Conservation (phyloP, 2,797 vertebrate genomes). For the Buphagus erythrorhynchus region DNA sequence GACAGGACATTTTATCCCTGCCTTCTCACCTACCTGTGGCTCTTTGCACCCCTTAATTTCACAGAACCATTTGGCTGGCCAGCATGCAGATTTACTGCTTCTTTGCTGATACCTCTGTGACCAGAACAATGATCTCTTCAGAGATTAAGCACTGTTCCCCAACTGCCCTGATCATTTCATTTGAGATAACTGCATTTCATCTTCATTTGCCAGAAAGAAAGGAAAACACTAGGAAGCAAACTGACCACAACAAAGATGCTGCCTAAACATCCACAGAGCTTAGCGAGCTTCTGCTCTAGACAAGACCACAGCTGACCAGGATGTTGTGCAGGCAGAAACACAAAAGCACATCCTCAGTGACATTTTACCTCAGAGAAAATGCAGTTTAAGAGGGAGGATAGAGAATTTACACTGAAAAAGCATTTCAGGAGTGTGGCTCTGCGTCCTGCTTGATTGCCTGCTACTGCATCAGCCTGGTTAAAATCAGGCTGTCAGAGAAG, state of each 20-base stretch:
- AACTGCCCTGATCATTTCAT: background rate
- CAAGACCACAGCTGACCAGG: background rate
- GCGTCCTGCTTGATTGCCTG: background rate
- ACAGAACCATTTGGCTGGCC: background rate
- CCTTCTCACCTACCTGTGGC: background rate
- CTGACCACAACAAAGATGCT: background rate
- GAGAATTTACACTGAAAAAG: background rate
- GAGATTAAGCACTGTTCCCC: background rate
- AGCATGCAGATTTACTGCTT: background rate
- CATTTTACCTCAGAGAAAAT: background rate
- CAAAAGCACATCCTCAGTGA: background rate
- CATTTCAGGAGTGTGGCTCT: background rate
- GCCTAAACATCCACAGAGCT: background rate
- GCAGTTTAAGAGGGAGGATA: background rate
- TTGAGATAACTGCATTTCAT: background rate
- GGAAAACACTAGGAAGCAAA: background rate
- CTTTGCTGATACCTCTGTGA: background rate
- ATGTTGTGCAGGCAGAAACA: background rate
- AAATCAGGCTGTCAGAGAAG: background rate
- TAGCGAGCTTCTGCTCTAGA: background rate
- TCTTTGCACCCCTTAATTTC: background rate
- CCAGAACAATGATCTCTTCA: background rate
- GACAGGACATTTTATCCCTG: background rate
- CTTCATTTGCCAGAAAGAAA: background rate
- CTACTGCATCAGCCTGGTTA: background rate